Base-by-base conservation (phyloP, 2,797 vertebrate species). In the Tolypeutes matacus region DNA sequence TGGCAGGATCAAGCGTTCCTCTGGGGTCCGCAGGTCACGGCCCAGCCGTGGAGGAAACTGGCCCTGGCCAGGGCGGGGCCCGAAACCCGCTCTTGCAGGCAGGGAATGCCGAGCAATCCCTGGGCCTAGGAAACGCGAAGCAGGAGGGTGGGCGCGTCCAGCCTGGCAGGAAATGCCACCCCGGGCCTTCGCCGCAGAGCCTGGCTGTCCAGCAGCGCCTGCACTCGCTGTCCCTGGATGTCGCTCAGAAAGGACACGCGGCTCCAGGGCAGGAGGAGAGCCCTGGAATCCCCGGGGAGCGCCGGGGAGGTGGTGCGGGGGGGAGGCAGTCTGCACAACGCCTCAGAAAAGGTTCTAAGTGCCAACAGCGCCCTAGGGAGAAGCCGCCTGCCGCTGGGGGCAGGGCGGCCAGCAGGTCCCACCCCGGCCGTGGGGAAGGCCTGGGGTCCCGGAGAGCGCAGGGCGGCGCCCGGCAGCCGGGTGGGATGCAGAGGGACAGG, bases 391-490 rank as follows among this genome's bases (percentile, higher is more conserved):
- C 51, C 2, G 51, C 60, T 29, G 7, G 17, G 39, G n/a, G 46
- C 46, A 23, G 62, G 5, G 12, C 72, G 12, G 6, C 2, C 25
- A 12, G 10, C 51, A 85, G 73, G 53, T 21, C 64, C n/a, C 39
- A 46, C 21, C 60, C 20, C 5, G 10, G 80, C 20, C 14, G 36
- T 7, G 7, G 31, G 7, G 21, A 27, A 7, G 14, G 70, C 39
- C 25, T 1, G 1, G 23, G 23, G 10, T 17, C 6, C 69, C 64
- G 0, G 64, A 8, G 13, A 23, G 3, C 7, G 18, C 29, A 3
- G 77, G 20, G 65, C 6, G 46, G 42, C 34, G 25, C 25, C 53
- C 49, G 36, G 15, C 1, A 11, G 36, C 20, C 10, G 39, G 39
- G 39, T 5, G 73, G 51, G 78, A 11, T 21, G 73, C 17, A 56